Conservation (phyloP, 2,797 vertebrate genomes). For the Alcedo quadribrachys region DNA sequence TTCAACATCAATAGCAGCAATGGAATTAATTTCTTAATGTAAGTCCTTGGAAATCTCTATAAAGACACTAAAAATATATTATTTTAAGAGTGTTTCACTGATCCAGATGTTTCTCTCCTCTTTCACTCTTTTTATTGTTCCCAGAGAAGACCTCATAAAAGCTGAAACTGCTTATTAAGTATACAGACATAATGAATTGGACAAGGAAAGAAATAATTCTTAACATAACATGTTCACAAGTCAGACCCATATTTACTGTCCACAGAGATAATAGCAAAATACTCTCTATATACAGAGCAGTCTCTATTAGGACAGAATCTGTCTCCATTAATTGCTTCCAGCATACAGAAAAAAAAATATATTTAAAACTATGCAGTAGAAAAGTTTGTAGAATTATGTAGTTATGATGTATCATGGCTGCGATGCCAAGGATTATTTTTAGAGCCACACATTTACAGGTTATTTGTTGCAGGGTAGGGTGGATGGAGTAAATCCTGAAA, state of each 20-base stretch:
- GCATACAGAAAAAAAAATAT: slow-evolving; percentile 2
- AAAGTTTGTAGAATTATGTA: slow-evolving; percentile 8
- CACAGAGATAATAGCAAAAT: background rate
- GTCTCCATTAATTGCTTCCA: background rate
- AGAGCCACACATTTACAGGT: slow-evolving; percentile 46
- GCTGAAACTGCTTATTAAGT: slow-evolving; percentile 39
- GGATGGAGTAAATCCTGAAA: slow-evolving; percentile 7
- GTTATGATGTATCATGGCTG: background rate
- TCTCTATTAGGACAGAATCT: background rate
- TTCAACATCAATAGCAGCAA: slow-evolving; percentile 45
- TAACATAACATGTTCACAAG: slow-evolving; percentile 58
- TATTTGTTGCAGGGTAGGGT: slow-evolving; percentile 29
- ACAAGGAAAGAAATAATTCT: slow-evolving; percentile 48
- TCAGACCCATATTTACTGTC: background rate
- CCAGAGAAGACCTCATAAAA: slow-evolving; percentile 47
- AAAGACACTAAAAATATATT: slow-evolving; percentile 38
- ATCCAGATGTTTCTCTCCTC: slow-evolving; percentile 66
- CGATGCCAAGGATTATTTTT: slow-evolving; percentile 44
- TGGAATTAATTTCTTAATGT: slow-evolving; percentile 14
- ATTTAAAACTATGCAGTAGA: background rate
- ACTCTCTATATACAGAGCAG: background rate
- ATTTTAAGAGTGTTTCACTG: slow-evolving; percentile 40
- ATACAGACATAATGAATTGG: slow-evolving; percentile 64
- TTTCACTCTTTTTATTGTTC: slow-evolving; percentile 36
- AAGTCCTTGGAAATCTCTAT: slow-evolving; percentile 26